Percentiles rank a stretch among this genome's conserved stretches.
phyloP scores from a whole-genome alignment of 2,888 invertebrate species.

The Elysia crispata region DNA sequence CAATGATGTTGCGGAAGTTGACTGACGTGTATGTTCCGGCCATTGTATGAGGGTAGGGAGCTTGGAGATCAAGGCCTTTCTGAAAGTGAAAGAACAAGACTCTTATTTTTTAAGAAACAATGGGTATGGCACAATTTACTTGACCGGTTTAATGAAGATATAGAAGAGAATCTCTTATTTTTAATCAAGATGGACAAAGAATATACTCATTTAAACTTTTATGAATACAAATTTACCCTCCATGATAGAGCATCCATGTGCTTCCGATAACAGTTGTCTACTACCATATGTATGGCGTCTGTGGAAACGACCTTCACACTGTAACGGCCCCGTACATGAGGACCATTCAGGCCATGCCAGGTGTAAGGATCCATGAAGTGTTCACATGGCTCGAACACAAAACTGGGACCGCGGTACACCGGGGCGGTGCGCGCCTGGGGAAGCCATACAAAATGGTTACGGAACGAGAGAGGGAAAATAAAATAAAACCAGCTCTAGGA shows the following conservation, averaged over 20 bases:
- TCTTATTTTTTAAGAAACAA: too few relatives aligned
- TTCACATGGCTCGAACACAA: slow-evolving; percentile 24
- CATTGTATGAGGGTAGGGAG: slow-evolving; percentile 22
- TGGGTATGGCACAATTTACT: too few relatives aligned
- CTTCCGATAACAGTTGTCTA: background rate
- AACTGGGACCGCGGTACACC: slow-evolving; percentile 11
- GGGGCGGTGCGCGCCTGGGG: slow-evolving; percentile 7
- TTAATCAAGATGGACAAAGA: too few relatives aligned
- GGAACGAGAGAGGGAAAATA: too few relatives aligned
- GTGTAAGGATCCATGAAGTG: slow-evolving; percentile 31
- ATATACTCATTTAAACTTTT: too few relatives aligned
- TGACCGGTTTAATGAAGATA: too few relatives aligned
- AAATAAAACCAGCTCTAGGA: too few relatives aligned
- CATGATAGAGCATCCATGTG: background rate
- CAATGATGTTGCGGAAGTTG: slow-evolving; percentile 30
- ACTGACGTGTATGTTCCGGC: background rate
- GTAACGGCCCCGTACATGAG: background rate
- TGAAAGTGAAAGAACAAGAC: background rate
- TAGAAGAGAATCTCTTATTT: too few relatives aligned
- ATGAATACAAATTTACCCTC: background rate
- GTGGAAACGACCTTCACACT: slow-evolving; percentile 26
- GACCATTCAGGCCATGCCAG: background rate
- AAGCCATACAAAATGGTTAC: background rate
- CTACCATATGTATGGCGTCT: background rate
- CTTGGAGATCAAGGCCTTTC: slow-evolving; percentile 19